These are phyloP conservation scores for Scolopax mira DNA, from an alignment of 2,113 vertebrate genomes.

Conservation along the genomic window DNA sequence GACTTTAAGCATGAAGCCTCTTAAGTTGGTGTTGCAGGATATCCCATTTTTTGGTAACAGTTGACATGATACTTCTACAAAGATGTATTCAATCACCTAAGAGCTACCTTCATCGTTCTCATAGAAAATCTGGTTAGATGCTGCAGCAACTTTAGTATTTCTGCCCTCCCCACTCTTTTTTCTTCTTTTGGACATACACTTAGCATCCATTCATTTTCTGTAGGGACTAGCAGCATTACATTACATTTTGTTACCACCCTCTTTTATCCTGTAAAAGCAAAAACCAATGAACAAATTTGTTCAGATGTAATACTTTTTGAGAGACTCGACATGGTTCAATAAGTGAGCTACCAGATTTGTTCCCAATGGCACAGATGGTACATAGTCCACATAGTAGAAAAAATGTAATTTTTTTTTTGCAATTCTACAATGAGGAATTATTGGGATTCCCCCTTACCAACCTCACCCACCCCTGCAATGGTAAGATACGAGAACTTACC, in stretches of 20 bases:
- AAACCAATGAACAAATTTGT: not conserved
- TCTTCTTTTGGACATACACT: not conserved
- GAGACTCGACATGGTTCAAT: not conserved
- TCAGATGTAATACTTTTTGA: not conserved
- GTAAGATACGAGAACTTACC: not conserved
- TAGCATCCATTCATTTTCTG: not conserved
- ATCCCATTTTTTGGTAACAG: not conserved
- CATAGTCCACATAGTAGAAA: not conserved
- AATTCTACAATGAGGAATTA: not conserved
- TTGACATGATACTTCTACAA: not conserved
- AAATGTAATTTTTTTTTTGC: not conserved
- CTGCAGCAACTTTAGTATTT: not conserved
- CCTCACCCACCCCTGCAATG: not conserved
- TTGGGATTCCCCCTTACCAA: not conserved
- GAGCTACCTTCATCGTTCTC: not conserved
- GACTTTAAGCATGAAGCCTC: not conserved
- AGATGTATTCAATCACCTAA: not conserved
- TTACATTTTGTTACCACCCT: not conserved
- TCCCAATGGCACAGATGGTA: not conserved
- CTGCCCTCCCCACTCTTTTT: not conserved
- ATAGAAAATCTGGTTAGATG: not conserved
- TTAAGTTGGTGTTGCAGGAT: fast-evolving
- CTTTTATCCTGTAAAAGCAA: not conserved
- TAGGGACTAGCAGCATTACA: not conserved
- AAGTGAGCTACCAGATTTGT: not conserved